These are phyloP conservation scores for Takifugu ocellatus DNA, from an alignment of 2,797 vertebrate genomes.

Conservation along the genomic window DNA sequence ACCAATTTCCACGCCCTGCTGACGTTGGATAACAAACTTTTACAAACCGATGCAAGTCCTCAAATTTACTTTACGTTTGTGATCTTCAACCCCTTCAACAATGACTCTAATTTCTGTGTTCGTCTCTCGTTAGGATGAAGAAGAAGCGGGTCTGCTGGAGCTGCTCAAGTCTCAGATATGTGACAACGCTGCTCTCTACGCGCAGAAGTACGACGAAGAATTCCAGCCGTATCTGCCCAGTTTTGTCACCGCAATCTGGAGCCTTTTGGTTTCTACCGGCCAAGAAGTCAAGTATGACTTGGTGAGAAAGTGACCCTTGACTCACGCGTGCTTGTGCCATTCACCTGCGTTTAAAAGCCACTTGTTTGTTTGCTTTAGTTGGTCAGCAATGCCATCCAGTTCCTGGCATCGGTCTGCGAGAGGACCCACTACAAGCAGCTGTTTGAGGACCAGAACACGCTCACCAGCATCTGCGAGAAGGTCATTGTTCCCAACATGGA, in stretches of 20 bases:
- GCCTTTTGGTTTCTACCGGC: constrained; percentile 94
- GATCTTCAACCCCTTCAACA: background rate
- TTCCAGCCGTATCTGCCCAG: constrained; percentile 94
- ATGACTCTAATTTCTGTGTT: background rate
- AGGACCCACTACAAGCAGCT: constrained; percentile 97
- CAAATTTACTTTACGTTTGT: background rate
- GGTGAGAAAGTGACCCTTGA: constrained; percentile 73
- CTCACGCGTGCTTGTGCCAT: background rate
- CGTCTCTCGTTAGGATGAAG: constrained; percentile 84
- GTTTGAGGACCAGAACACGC: constrained; percentile 95
- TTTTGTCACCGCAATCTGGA: constrained; percentile 98
- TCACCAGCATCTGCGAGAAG: constrained; percentile 99
- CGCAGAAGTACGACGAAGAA: constrained; percentile 98
- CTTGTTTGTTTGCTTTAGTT: constrained; percentile 74
- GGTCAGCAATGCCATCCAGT: constrained; percentile 99
- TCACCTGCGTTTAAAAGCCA: constrained; percentile 4
- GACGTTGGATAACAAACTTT: constrained; percentile 96
- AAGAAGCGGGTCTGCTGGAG: constrained; percentile 95
- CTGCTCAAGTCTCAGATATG: constrained; percentile 97
- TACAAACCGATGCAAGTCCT: constrained; percentile 92
- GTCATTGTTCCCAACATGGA: constrained; percentile 99
- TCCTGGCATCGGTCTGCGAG: constrained; percentile 97
- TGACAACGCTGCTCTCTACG: constrained; percentile 96
- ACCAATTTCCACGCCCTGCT: constrained; percentile 93
- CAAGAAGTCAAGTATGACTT: constrained; percentile 98